phyloP scores from a whole-genome alignment of 1,140 invertebrate species.

The Micrasema minimum region DNA sequence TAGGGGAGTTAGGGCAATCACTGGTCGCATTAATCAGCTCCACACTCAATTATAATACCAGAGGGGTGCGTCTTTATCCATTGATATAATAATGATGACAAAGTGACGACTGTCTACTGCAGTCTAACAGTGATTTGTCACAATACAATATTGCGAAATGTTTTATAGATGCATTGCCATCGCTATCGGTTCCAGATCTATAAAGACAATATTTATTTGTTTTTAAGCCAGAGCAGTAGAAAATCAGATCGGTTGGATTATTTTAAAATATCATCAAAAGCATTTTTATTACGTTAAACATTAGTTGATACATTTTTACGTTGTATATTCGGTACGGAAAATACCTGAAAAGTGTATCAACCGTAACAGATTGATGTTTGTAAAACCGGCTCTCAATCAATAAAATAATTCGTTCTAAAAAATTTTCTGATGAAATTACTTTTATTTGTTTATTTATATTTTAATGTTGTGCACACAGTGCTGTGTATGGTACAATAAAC shows the following conservation, averaged over 20 bases:
- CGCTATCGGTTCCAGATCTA: background rate
- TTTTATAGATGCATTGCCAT: too few relatives aligned
- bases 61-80: constrained; percentile 30
- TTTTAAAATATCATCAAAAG: background rate
- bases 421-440: too few relatives aligned
- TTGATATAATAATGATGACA: constrained; percentile 49
- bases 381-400: too few relatives aligned
- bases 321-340: too few relatives aligned
- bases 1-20: constrained; percentile 48
- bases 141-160: background rate
- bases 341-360: too few relatives aligned
- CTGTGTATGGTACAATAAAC: too few relatives aligned
- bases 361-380: too few relatives aligned
- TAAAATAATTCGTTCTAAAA: too few relatives aligned
- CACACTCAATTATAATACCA: constrained; percentile 21
- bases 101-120: constrained; percentile 42
- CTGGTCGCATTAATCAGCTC: constrained; percentile 45
- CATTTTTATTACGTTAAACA: too few relatives aligned
- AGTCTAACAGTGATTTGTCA: constrained; percentile 13
- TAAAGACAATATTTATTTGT: background rate
- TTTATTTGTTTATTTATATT: too few relatives aligned
- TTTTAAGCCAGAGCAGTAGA: background rate
- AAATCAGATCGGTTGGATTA: background rate
- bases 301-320: too few relatives aligned
- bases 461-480: too few relatives aligned